phyloP scores from a whole-genome alignment of 1,140 invertebrate species.

The Eulimnadia texana region DNA sequence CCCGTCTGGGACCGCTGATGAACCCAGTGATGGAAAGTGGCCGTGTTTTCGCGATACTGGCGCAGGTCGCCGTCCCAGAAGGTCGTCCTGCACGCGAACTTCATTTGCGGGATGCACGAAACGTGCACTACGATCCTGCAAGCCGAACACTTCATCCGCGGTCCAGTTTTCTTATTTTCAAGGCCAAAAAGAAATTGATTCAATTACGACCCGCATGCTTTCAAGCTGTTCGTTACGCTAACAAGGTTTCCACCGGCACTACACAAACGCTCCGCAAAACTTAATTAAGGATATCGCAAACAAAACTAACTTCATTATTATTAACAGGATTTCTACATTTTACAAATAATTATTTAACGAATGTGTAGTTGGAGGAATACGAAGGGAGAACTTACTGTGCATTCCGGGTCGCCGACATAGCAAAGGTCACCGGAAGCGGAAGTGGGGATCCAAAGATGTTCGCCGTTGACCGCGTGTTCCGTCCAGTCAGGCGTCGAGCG shows the following conservation, averaged over 20 bases:
- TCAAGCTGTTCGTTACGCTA: too few relatives aligned
- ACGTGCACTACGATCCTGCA: constrained; percentile 82
- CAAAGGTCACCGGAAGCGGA: constrained; percentile 82
- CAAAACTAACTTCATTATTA: neutral
- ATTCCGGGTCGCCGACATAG: constrained; percentile 74
- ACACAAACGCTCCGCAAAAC: too few relatives aligned
- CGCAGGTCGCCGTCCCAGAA: constrained; percentile 83
- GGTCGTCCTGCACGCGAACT: constrained; percentile 77
- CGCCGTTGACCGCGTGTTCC: constrained; percentile 58
- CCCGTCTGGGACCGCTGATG: constrained; percentile 79
- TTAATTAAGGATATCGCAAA: too few relatives aligned
- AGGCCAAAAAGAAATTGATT: too few relatives aligned
- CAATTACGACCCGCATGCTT: too few relatives aligned
- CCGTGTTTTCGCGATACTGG: constrained; percentile 81
- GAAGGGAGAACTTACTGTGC: constrained; percentile 50
- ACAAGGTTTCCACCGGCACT: too few relatives aligned
- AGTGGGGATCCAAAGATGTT: constrained; percentile 74
- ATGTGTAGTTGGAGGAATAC: neutral
- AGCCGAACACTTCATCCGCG: constrained; percentile 81
- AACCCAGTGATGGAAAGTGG: constrained; percentile 90
- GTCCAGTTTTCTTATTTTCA: constrained; percentile 69
- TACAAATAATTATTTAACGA: constrained; percentile 1
- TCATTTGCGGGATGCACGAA: constrained; percentile 58
- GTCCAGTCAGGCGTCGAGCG: constrained; percentile 69
- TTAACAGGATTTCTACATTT: neutral